Evolutionary conservation across 2,113 vertebrate species (phyloP), one percentile per base, ranked within the genome.

Genomic region (Campylorhamphus procurvoides): DNA sequence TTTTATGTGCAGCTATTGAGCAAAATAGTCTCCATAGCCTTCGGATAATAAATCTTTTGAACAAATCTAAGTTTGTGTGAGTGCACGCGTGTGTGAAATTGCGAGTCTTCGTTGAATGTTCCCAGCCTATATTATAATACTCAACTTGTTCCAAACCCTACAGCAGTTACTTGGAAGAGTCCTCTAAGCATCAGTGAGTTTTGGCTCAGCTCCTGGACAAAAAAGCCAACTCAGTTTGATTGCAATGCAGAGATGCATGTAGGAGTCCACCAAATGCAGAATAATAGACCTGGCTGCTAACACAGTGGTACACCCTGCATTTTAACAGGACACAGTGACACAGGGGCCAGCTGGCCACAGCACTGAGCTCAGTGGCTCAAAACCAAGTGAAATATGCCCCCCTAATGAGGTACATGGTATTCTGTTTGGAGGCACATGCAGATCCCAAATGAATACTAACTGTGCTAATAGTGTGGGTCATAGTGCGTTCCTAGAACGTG

Each of bases 141-240:
- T 86, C 7, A 2, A 14, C 14, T 79, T 76, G 31, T 83, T 95
- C 93, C 95, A 96, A 94, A 86, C 87, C 75, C 96, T 95, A 90
- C 90, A 95, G 91, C 94, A 95, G 75, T 93, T 83, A 89, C 71
- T 95, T 96, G 90, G 93, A 96, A 88, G 42, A 80, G 22, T 94
- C 31, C 44, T 89, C n/a, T 18, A 60, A 78, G 52, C 6, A 2
- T 46, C 77, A 89, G 69, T 40, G 62, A 10, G 1, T 67, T 94
- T 96, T 94, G 93, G 96, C 94, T 87, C 69, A 68, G 77, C 74
- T 87, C 73, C 59, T 74, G 42, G 56, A 88, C 35, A 77, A 83
- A 75, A 93, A 89, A 82, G 87, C 81, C 93, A 96, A 82, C 35
- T 60, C 46, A 81, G 56, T 72, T 37, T 84, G 44, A 78, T 12